Base-by-base conservation (phyloP, 2,888 invertebrate species). In the Tuberolachnus salignus region DNA sequence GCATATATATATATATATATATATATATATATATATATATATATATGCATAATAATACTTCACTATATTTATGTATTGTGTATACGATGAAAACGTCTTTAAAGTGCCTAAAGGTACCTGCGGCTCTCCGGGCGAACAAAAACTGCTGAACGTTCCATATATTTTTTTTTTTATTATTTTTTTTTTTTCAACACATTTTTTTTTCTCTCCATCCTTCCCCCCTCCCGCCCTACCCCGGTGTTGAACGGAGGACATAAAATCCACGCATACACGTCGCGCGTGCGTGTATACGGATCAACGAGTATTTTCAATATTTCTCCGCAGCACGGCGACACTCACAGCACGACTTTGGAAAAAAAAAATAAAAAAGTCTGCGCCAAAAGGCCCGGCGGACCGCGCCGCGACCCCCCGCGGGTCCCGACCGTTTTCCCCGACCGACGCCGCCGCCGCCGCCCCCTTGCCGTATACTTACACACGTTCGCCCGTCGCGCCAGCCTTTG, bases 331-430 rank as follows among this genome's bases (percentile, higher is more conserved):
- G 67, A 78, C 75, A 78, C 75, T 78, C 75, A 59, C 67, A 78
- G 75, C 75, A 69, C 75, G 75, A 78, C 67, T 78, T 69, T 67
- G 75, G 34, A 6, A 6, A 6, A 6, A 6, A n/a, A n/a, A n/a
- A n/a, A n/a, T n/a, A 6, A 67, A 75, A 64, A 78, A 78, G 75
- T 69, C 75, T 78, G 75, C 75, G 67, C 75, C 75, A 67, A 78
- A 75, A 78, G 75, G 75, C 67, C 46, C 59, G 16, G 23, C 67
- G 59, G 57, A 49, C 59, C 59, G 26, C 55, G 34, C 75, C 34
- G 34, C 34, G 3, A 6, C 34, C 34, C 34, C 34, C 75, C 67
- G 59, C 67, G 67, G 67, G 59, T 78, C 67, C 67, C 26, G 67
- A 67, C 55, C 75, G 59, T 57, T 46, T 46, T 34, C 66, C 14